Evolutionary conservation across 1,140 invertebrate genomes (phyloP).

Genomic region (Brachystomella parvula): DNA sequence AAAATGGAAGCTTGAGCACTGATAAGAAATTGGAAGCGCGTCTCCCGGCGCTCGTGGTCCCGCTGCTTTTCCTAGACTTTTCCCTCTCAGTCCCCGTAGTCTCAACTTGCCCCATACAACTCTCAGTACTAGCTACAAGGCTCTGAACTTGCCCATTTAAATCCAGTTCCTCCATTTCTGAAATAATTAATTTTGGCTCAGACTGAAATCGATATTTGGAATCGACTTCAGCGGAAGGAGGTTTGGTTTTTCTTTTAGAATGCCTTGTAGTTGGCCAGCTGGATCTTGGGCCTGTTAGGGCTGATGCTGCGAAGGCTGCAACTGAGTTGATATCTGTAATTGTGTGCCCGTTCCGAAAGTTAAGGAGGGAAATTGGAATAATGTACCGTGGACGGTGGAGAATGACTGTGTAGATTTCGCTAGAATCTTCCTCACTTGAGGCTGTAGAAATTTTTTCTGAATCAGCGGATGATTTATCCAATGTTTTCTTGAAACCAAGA

Average conservation of each 20-base stretch:
- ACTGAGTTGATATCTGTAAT: background rate
- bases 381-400: constrained; percentile 31
- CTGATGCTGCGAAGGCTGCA: constrained; percentile 47
- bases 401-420: constrained; percentile 32
- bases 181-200: constrained; percentile 16
- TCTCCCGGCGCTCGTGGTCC: too few relatives aligned
- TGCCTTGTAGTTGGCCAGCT: constrained; percentile 51
- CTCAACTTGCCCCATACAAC: background rate
- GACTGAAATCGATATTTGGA: constrained; percentile 32
- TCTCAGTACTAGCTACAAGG: background rate
- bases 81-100: background rate
- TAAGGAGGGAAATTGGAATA: constrained; percentile 32
- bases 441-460: background rate
- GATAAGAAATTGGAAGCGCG: too few relatives aligned
- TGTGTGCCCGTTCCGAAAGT: constrained; percentile 15
- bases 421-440: background rate
- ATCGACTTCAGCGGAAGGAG: constrained; percentile 15
- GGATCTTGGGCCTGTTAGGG: constrained; percentile 62
- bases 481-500: constrained; percentile 4
- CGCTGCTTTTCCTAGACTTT: background rate
- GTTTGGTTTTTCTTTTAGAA: background rate
- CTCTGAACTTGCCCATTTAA: background rate
- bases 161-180: constrained; percentile 11
- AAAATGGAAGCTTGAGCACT: too few relatives aligned
- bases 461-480: background rate